Conservation (phyloP, 2,113 vertebrate species). For the Tursiops truncatus region DNA sequence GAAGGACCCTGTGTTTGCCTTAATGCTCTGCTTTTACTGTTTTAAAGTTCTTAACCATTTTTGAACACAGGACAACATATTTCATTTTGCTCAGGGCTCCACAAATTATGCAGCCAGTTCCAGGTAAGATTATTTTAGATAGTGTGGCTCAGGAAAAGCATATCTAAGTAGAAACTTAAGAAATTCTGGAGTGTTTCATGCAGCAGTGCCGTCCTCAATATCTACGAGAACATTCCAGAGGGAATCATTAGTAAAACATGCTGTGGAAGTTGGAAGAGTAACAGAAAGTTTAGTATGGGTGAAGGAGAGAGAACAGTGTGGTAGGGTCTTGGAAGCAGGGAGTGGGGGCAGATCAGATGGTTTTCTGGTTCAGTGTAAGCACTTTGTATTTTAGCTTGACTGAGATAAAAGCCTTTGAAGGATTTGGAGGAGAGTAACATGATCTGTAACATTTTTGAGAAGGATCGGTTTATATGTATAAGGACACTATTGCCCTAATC, state of each 20-base stretch:
- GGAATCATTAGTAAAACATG: neutral
- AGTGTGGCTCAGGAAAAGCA: neutral
- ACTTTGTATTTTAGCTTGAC: neutral
- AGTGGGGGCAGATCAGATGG: too few relatives aligned
- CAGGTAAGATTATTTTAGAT: neutral
- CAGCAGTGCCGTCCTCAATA: neutral
- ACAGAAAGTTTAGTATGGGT: neutral
- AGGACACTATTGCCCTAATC: neutral
- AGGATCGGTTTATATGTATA: neutral
- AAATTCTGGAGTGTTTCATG: neutral
- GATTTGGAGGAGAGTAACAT: neutral
- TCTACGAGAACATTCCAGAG: neutral
- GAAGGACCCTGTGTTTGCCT: neutral
- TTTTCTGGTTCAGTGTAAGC: neutral
- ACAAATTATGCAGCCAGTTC: neutral
- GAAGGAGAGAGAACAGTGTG: neutral
- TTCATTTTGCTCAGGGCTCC: neutral
- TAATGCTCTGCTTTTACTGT: neutral
- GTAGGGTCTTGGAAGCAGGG: neutral
- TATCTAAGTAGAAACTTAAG: neutral
- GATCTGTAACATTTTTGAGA: neutral
- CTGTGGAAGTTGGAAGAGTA: neutral
- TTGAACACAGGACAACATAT: neutral
- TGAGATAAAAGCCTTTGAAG: neutral
- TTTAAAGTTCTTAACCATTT: neutral